Percentiles rank a stretch among this genome's conserved stretches.
phyloP scores from a whole-genome alignment of 1,140 invertebrate species.

The Aphaenogaster floridana region DNA sequence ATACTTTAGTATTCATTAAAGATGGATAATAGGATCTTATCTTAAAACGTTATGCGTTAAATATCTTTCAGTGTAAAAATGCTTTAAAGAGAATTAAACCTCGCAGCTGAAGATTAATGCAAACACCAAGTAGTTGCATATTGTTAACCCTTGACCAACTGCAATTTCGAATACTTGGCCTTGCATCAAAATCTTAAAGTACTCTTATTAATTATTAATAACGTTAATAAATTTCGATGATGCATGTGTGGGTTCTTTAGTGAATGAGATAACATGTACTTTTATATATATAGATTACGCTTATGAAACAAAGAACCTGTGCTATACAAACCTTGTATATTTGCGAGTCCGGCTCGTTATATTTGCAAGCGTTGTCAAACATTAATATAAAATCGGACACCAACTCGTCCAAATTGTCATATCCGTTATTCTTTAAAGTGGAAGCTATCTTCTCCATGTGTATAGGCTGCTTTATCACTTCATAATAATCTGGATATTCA shows the following conservation, averaged over 20 bases:
- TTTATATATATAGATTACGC: neutral
- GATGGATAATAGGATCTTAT: constrained; percentile 7
- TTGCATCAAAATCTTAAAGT: neutral
- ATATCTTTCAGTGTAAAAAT: neutral
- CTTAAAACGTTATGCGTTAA: neutral
- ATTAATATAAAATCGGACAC: constrained; percentile 97
- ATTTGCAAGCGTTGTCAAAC: constrained; percentile 99
- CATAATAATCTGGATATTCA: constrained; percentile 99
- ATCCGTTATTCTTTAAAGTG: constrained; percentile 93
- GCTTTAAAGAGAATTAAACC: neutral
- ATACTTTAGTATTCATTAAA: neutral
- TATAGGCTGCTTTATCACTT: constrained; percentile 98
- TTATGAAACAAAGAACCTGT: constrained; percentile 29
- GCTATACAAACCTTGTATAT: constrained; percentile 95
- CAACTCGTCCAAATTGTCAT: constrained; percentile 96
- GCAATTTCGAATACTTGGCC: neutral
- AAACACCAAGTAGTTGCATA: neutral
- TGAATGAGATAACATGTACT: neutral
- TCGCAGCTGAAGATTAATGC: neutral
- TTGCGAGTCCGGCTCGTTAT: constrained; percentile 99
- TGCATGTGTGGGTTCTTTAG: constrained; percentile 9
- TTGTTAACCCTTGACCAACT: neutral
- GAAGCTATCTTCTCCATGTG: constrained; percentile 98
- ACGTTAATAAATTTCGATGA: neutral
- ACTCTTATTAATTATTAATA: constrained; percentile 13